phyloP scores from a whole-genome alignment of 2,888 invertebrate species.

The Agriopis aurantiaria region DNA sequence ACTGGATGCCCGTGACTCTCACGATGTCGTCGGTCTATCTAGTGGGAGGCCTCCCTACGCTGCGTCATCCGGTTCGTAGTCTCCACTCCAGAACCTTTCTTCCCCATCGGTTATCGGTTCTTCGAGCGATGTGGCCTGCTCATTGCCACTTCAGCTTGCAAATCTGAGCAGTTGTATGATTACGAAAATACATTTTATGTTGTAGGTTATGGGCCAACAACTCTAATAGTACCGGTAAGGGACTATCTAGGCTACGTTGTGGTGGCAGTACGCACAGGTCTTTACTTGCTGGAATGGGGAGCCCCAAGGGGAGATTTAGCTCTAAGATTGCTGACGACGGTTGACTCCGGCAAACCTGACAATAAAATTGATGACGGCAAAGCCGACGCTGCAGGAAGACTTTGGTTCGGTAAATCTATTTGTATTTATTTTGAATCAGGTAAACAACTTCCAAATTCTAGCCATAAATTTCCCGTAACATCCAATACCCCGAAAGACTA shows the following conservation, averaged over 20 bases:
- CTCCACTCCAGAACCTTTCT: no score
- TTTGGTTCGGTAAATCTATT: slow-evolving; percentile 81
- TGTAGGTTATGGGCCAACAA: slow-evolving; percentile 15
- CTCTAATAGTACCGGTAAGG: slow-evolving; percentile 20
- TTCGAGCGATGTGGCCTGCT: no score
- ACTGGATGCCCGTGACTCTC: no score
- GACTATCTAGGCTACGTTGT: slow-evolving; percentile 19
- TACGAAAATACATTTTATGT: background rate
- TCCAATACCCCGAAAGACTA: no score
- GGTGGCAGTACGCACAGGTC: slow-evolving; percentile 13
- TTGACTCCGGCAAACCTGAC: slow-evolving; percentile 31
- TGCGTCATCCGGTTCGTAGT: no score
- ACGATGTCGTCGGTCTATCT: no score
- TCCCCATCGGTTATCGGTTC: no score
- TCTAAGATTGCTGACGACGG: slow-evolving; percentile 18
- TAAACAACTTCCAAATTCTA: no score
- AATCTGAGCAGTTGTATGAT: no score
- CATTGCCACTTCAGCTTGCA: no score
- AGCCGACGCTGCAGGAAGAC: slow-evolving; percentile 82
- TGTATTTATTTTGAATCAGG: background rate
- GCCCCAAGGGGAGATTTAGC: slow-evolving; percentile 15
- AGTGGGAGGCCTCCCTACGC: no score
- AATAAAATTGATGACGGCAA: slow-evolving; percentile 86
- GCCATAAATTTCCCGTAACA: no score
- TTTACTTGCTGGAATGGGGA: slow-evolving; percentile 27